phyloP scores from a whole-genome alignment of 92 coral and sea anemone species.

The Desmophyllum pertusum region DNA sequence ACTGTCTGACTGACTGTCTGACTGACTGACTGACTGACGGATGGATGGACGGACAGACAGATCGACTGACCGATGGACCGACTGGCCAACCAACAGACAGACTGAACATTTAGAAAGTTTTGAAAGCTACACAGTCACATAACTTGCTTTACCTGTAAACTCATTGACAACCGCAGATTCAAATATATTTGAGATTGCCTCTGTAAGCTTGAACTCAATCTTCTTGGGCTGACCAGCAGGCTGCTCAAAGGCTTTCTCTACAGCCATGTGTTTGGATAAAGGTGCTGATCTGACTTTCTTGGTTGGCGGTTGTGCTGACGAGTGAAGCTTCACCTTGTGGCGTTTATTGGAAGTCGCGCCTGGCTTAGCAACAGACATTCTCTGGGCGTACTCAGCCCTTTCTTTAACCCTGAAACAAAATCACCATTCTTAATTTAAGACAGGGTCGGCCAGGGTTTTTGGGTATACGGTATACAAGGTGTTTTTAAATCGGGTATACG shows the following conservation, averaged over 20 bases:
- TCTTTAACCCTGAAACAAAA: slow-evolving; percentile 54
- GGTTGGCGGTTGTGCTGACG: slow-evolving; percentile 73
- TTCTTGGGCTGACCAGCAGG: slow-evolving; percentile 79
- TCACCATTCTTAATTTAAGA: neutral
- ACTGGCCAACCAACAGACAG: no score
- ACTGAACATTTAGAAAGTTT: neutral
- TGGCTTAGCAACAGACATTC: slow-evolving; percentile 55
- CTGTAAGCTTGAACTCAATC: slow-evolving; percentile 88
- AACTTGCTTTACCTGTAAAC: neutral
- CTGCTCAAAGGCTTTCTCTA: slow-evolving; percentile 90
- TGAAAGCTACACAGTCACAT: neutral
- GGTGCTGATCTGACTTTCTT: slow-evolving; percentile 58
- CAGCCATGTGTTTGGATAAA: slow-evolving; percentile 67
- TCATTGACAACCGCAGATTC: slow-evolving; percentile 74
- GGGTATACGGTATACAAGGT: no score
- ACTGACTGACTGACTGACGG: no score
- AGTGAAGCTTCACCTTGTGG: slow-evolving; percentile 60
- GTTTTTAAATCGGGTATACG: no score
- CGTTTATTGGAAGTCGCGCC: slow-evolving; percentile 39
- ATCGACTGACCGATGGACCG: neutral
- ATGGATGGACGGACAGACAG: no score
- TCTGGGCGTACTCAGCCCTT: slow-evolving; percentile 45
- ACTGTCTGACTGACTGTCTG: no score
- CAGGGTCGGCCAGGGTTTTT: no score
- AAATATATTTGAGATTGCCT: slow-evolving; percentile 92